These are phyloP conservation scores for Saccostrea echinata DNA, from an alignment of 1,140 invertebrate species.

Conservation along the genomic window DNA sequence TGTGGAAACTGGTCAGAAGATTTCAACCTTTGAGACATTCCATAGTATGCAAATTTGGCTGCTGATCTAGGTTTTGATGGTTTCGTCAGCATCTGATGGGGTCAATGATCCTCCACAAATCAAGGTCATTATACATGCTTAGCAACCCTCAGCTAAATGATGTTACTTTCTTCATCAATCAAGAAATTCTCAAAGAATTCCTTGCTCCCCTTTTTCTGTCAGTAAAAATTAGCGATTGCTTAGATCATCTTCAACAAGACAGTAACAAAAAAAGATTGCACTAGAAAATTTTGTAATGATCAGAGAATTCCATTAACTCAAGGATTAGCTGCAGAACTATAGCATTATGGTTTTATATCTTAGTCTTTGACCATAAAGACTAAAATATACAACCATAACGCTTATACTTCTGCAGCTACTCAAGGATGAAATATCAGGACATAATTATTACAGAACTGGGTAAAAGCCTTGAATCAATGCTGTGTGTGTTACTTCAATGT, in stretches of 20 bases:
- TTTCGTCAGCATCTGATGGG: not conserved
- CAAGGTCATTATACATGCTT: not conserved
- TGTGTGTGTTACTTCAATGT: not conserved
- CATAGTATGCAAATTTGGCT: not conserved
- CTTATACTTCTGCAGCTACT: too few species aligned
- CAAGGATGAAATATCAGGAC: not conserved
- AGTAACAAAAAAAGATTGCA: too few species aligned
- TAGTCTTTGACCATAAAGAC: too few species aligned
- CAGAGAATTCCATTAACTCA: not conserved
- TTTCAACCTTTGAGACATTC: not conserved
- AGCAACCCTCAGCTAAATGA: not conserved
- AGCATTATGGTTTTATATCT: too few species aligned
- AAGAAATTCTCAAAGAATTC: not conserved
- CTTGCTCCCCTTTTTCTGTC: not conserved
- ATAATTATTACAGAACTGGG: not conserved
- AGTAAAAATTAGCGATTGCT: not conserved
- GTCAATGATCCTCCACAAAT: not conserved
- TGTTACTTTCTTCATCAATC: not conserved
- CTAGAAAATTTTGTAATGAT: too few species aligned
- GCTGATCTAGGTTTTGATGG: not conserved
- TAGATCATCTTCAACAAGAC: not conserved
- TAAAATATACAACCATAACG: too few species aligned
- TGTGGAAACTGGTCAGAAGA: conserved; percentile 14
- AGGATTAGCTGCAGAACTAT: too few species aligned
- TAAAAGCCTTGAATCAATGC: not conserved